Evolutionary conservation across 1,140 invertebrate genomes (phyloP).

Genomic region (Matsumurasca onukii): DNA sequence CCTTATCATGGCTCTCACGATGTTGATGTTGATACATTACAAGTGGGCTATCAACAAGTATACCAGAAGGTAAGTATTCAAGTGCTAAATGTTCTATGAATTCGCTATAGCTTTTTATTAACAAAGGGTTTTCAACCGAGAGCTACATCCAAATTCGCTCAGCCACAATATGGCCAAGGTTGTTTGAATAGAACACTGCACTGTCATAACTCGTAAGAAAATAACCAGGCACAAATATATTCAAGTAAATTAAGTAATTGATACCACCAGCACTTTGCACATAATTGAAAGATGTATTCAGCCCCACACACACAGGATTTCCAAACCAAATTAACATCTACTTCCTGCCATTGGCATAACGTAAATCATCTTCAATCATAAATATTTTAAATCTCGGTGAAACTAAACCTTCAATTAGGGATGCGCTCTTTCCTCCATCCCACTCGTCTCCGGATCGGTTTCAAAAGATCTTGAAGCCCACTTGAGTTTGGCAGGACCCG

Average conservation of each 20-base stretch:
- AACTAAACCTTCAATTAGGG: constrained; percentile 22
- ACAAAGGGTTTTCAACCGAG: too few relatives aligned
- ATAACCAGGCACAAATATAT: background rate
- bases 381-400: constrained; percentile 12
- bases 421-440: constrained; percentile 5
- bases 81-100: too few relatives aligned
- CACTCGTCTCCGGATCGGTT: background rate
- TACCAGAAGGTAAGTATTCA: too few relatives aligned
- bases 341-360: background rate
- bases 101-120: too few relatives aligned
- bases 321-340: constrained; percentile 8
- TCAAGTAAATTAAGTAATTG: constrained; percentile 15
- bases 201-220: too few relatives aligned
- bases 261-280: background rate
- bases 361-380: constrained; percentile 17
- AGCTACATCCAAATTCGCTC: too few relatives aligned
- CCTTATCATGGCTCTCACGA: too few relatives aligned
- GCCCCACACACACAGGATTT: constrained; percentile 6
- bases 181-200: too few relatives aligned
- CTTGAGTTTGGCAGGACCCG: background rate
- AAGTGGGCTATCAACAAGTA: too few relatives aligned
- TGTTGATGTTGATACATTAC: too few relatives aligned
- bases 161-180: too few relatives aligned
- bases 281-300: constrained; percentile 9
- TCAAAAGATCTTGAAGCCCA: background rate